Evolutionary conservation across 2,888 invertebrate genomes (phyloP).

Genomic region (Bimastos eiseni): DNA sequence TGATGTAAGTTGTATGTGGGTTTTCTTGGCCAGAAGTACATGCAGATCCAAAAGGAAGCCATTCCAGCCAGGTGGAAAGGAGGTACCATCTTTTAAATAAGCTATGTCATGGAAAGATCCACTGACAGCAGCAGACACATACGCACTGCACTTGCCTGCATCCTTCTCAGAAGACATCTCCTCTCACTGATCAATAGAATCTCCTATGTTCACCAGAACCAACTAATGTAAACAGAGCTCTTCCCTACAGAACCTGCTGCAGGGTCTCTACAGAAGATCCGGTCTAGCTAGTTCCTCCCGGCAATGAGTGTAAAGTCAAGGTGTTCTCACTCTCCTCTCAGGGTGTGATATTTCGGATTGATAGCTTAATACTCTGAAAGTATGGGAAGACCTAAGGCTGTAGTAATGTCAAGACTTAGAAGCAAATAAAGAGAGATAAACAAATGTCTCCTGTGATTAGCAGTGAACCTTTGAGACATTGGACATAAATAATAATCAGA

Average conservation of each 20-base stretch:
- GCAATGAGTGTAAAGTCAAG: not conserved
- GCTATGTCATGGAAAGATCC: no score
- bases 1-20: no score
- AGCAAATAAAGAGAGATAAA: not conserved
- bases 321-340: not conserved
- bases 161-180: not conserved
- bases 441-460: not conserved
- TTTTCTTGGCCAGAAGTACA: no score
- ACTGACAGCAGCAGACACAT: no score
- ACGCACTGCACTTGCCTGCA: no score
- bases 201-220: no score
- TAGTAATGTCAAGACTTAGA: not conserved
- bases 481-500: not conserved
- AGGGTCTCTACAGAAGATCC: not conserved
- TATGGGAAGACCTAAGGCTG: not conserved
- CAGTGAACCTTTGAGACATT: not conserved
- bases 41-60: no score
- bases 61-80: no score
- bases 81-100: no score
- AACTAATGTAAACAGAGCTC: not conserved
- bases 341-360: not conserved
- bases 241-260: not conserved
- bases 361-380: not conserved
- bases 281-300: no score
- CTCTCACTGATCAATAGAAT: not conserved